phyloP scores from a whole-genome alignment of 2,888 invertebrate genomes.

The Oscheius sp. region DNA sequence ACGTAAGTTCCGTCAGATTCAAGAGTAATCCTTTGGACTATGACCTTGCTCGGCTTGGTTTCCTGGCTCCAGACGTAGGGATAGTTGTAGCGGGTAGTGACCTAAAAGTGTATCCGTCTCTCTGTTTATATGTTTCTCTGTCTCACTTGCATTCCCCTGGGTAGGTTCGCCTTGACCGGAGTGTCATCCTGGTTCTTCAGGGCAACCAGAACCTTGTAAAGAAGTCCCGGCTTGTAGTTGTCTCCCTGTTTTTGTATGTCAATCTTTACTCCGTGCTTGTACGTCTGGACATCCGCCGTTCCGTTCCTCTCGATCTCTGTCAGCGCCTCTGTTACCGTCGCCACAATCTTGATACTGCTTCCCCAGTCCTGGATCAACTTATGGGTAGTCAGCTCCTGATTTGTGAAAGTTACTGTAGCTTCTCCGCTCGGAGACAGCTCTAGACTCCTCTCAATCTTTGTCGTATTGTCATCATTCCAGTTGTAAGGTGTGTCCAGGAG shows the following conservation, averaged over 20 bases:
- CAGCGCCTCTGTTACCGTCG: conserved; percentile 88
- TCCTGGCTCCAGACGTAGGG: conserved; percentile 62
- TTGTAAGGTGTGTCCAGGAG: conserved; percentile 63
- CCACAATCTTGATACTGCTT: conserved; percentile 86
- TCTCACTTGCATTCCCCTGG: conserved; percentile 59
- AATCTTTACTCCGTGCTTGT: conserved; percentile 83
- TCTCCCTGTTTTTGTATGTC: conserved; percentile 85
- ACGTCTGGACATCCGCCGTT: conserved; percentile 79
- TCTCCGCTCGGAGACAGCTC: conserved; percentile 67
- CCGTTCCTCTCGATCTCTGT: conserved; percentile 77
- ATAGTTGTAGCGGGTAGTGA: conserved; percentile 71
- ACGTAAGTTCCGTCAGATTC: conserved; percentile 71
- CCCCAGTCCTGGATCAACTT: conserved; percentile 79
- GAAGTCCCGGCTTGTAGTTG: conserved; percentile 88
- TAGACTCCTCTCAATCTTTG: conserved; percentile 64
- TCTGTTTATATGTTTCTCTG: neutral
- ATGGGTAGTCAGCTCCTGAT: conserved; percentile 66
- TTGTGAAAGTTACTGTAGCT: conserved; percentile 68
- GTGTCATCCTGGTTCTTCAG: conserved; percentile 71
- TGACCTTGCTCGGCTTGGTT: conserved; percentile 66
- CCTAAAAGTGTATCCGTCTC: conserved; percentile 34
- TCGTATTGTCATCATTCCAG: conserved; percentile 49
- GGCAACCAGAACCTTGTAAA: conserved; percentile 82
- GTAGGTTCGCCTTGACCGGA: conserved; percentile 65
- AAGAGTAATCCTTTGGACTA: conserved; percentile 64